Conservation (phyloP, 2,888 invertebrate genomes). For the Syrista parreyssii region DNA sequence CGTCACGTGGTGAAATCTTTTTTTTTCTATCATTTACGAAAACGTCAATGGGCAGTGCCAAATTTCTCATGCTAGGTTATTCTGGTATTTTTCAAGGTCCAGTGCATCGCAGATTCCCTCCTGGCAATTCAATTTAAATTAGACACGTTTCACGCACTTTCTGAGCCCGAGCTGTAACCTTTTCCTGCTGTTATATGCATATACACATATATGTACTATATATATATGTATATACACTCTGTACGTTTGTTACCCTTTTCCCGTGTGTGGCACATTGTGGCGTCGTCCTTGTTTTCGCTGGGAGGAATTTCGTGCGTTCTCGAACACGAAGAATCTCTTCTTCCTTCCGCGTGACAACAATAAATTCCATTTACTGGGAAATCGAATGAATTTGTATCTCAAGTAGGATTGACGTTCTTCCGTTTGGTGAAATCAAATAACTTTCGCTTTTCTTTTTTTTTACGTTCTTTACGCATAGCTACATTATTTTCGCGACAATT, state of each 20-base stretch:
- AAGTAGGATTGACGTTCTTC: background rate
- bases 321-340: background rate
- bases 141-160: background rate
- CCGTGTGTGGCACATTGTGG: background rate
- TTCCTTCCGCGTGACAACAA: background rate
- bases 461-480: too few species aligned
- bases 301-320: background rate
- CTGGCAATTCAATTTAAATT: background rate
- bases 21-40: too few species aligned
- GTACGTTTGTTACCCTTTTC: background rate
- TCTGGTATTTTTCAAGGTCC: background rate
- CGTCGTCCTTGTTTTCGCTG: background rate
- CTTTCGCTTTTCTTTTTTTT: background rate
- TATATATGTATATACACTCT: background rate
- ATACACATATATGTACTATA: too few species aligned
- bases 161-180: background rate
- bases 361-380: background rate
- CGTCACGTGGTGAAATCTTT: background rate
- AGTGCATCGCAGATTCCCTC: background rate
- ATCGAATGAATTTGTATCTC: background rate
- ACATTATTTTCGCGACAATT: too few species aligned
- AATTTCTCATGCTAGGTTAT: background rate
- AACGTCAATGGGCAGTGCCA: background rate
- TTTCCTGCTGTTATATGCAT: background rate
- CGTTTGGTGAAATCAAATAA: background rate